Evolutionary conservation across 2,113 vertebrate genomes (phyloP), one percentile per base, ranked within the genome.

Genomic region (Calcarius ornatus): DNA sequence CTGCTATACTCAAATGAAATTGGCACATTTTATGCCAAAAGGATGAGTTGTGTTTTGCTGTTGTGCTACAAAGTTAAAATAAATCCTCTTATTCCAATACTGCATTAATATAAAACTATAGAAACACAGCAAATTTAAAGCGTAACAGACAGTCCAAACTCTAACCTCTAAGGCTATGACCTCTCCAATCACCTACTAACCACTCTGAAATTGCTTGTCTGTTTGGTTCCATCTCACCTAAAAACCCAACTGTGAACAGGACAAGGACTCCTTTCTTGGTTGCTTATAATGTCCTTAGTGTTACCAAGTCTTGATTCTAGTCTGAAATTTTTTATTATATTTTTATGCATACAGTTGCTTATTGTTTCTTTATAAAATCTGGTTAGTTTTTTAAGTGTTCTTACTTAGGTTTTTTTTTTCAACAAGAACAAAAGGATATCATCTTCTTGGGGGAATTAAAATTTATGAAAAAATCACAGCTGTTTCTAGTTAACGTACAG

Each of bases 391-490:
- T 66, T 7, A 2, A 28, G 50, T 40, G 15, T 50, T 86, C 8
- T 38, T 27, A 18, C 12, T 50, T 17, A 54, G 4, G 3, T 1
- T 2, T 4, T 1, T 4, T 1, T 71, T 53, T 60, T 35, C 8
- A 84, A 59, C 5, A 30, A 66, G 11, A 82, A 68, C 5, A 63
- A 27, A 81, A 73, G 13, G 2, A 1, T 83, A 43, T 12, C 5
- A 16, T 6, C 6, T 53, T 78, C 78, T 48, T 3, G 1, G 9
- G 1, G 64, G 11, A 86, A 60, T 37, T 56, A 8, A 37, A 64
- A 64, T 25, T 48, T 43, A 73, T 27, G 5, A 78, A 88, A 76
- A 73, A 56, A n/a, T 25, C 25, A 47, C 40, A 79, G 51, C 50
- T 89, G 28, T 37, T 94, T 79, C 60, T 61, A 93, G 50, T 53